Conservation (phyloP, 2,113 vertebrate species). For the Entelurus aequoreus region DNA sequence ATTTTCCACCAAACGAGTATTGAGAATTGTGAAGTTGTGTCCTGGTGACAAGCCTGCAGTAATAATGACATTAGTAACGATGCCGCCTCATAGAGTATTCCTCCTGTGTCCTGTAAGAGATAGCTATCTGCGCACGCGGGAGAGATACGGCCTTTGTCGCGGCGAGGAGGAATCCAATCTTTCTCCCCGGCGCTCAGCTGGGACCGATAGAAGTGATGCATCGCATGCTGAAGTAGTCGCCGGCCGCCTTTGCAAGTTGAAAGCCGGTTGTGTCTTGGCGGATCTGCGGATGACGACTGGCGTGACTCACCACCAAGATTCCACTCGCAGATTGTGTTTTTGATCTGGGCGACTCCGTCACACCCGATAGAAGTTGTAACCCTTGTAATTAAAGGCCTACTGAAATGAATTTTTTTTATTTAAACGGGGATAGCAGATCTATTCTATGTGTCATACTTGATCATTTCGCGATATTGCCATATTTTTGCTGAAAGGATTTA, state of each 20-base stretch:
- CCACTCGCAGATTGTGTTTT: conserved; percentile 43
- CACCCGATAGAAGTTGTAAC: conserved; percentile 30
- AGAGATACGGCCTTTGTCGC: conserved; percentile 53
- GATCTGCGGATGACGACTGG: conserved; percentile 42
- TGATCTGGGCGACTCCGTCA: conserved; percentile 34
- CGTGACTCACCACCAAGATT: conserved; percentile 42
- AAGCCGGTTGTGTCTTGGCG: conserved; percentile 25
- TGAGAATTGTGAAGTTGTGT: too few species aligned
- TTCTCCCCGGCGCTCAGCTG: conserved; percentile 15
- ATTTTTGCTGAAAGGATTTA: too few species aligned
- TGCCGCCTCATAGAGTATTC: conserved; percentile 40
- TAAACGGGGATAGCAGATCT: too few species aligned
- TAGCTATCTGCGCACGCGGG: conserved; percentile 46
- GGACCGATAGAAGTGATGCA: conserved; percentile 37
- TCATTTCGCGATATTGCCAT: too few species aligned
- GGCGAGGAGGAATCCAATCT: conserved; percentile 49
- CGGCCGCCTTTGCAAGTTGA: conserved; percentile 28
- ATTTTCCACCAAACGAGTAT: too few species aligned
- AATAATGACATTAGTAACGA: conserved; percentile 10
- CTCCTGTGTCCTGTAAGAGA: conserved; percentile 47
- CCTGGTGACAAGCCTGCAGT: not conserved
- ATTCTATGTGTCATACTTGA: too few species aligned
- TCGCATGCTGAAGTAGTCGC: conserved; percentile 22
- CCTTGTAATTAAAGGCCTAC: conserved; percentile 2
- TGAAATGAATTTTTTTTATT: too few species aligned